Percentiles rank a stretch among this genome's conserved stretches.
phyloP scores from a whole-genome alignment of 2,888 invertebrate genomes.

The Caenorhabditis becei region DNA sequence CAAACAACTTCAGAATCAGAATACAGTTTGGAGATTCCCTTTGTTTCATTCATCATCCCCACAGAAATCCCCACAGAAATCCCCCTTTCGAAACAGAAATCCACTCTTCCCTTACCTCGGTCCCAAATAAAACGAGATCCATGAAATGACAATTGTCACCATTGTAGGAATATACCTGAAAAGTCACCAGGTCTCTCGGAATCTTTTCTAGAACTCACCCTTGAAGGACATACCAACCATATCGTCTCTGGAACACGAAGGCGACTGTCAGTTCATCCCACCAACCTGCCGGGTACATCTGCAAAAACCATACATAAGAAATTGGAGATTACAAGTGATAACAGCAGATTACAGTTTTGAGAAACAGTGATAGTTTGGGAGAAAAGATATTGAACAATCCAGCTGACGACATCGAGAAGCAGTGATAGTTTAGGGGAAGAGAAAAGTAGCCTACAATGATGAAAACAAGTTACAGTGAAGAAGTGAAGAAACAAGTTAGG shows the following conservation, averaged over 20 bases:
- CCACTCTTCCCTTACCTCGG: slow-evolving; percentile 72
- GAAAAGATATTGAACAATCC: neutral
- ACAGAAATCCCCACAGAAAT: too few relatives aligned
- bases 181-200: neutral
- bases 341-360: neutral
- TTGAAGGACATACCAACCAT: slow-evolving; percentile 82
- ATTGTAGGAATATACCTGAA: slow-evolving; percentile 80
- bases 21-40: too few relatives aligned
- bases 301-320: slow-evolving; percentile 1
- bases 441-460: too few relatives aligned
- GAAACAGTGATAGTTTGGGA: neutral
- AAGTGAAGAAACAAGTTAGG: too few relatives aligned
- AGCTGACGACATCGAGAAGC: neutral
- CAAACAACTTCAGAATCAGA: too few relatives aligned
- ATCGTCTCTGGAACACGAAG: slow-evolving; percentile 80
- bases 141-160: slow-evolving; percentile 81
- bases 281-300: slow-evolving; percentile 82
- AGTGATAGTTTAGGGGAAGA: neutral
- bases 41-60: too few relatives aligned
- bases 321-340: neutral
- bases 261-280: slow-evolving; percentile 81
- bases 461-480: too few relatives aligned
- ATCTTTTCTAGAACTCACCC: too few relatives aligned
- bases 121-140: slow-evolving; percentile 82
- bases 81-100: too few relatives aligned